phyloP scores from a whole-genome alignment of 2,113 vertebrate species.

The Regulus satrapa region DNA sequence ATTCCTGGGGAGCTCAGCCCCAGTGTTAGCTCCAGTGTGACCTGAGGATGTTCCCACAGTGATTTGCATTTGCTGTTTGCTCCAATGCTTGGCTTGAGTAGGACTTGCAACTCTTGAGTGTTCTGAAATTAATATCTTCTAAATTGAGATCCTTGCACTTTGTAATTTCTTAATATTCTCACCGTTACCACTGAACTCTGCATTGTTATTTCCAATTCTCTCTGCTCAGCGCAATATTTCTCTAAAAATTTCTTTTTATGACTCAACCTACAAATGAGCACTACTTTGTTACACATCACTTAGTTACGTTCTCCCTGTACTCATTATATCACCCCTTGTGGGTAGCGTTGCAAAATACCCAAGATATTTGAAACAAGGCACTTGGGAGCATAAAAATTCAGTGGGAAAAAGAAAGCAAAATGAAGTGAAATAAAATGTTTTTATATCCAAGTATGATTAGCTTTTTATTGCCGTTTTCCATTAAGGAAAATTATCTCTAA shows the following conservation, averaged over 20 bases:
- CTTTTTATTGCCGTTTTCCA: neutral
- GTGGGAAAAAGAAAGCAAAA: neutral
- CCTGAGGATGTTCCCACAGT: neutral
- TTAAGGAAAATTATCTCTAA: neutral
- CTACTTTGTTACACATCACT: conserved; percentile 10
- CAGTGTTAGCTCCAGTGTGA: neutral
- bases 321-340: conserved; percentile 7
- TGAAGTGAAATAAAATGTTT: neutral
- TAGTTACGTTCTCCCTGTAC: neutral
- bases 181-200: neutral
- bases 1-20: neutral
- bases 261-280: neutral
- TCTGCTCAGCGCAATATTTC: neutral
- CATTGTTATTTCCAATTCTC: neutral
- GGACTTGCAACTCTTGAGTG: neutral
- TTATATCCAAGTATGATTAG: neutral
- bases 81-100: neutral
- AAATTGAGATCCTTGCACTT: neutral
- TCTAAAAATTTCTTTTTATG: neutral
- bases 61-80: neutral
- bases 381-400: neutral
- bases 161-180: neutral
- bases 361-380: conserved; percentile 4
- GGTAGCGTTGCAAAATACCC: conserved; percentile 5
- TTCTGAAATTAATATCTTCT: neutral